Percentiles rank a stretch among this genome's conserved stretches.
These are phyloP conservation scores for Semaprochilodus insignis DNA, from an alignment of 2,797 vertebrate species.

Conservation along the genomic window DNA sequence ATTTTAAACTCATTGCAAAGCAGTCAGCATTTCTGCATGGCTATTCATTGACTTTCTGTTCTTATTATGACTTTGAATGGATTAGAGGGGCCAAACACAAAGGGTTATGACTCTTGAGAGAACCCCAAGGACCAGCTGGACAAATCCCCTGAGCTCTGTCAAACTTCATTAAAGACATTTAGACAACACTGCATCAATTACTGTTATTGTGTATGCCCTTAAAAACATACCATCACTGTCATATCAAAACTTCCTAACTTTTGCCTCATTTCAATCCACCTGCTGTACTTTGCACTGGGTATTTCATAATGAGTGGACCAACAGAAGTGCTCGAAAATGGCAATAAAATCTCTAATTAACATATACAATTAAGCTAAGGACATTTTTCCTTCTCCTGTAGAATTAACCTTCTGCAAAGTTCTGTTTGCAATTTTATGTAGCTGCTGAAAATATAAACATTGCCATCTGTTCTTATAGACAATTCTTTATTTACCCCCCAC, in stretches of 20 bases:
- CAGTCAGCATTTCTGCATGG: neutral
- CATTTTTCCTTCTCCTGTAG: no score
- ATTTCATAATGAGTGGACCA: neutral
- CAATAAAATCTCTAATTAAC: no score
- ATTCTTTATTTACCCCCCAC: no score
- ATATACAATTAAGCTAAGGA: no score
- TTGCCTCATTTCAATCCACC: neutral
- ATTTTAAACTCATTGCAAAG: conserved; percentile 19
- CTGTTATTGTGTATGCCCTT: neutral
- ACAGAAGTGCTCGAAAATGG: neutral
- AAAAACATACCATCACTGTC: neutral
- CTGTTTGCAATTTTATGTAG: no score
- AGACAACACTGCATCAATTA: neutral
- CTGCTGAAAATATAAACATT: no score
- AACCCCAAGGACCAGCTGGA: conserved; percentile 46
- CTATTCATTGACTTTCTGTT: conserved; percentile 37
- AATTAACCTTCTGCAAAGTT: no score
- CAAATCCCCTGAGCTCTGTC: conserved; percentile 79
- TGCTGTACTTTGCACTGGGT: neutral
- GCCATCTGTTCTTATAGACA: no score
- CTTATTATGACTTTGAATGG: conserved; percentile 37
- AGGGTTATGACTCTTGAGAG: conserved; percentile 68
- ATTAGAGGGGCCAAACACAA: conserved; percentile 62
- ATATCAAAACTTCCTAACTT: neutral
- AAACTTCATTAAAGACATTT: conserved; percentile 67